Evolutionary conservation across 2,888 invertebrate genomes (phyloP).

Genomic region (Odontomyia ornata): DNA sequence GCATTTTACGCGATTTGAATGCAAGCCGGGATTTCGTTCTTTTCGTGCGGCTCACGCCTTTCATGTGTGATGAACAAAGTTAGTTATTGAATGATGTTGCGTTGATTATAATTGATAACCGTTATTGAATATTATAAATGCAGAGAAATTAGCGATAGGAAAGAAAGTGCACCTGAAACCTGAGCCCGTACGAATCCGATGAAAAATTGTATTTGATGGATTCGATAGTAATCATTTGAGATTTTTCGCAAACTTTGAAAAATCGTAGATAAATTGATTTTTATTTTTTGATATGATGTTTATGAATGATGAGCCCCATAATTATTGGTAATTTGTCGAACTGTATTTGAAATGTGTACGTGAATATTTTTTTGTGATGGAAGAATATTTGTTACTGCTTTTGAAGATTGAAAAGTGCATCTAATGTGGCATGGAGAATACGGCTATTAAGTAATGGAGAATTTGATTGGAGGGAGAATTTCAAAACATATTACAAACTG

Average conservation of each 20-base stretch:
- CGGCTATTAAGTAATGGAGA: too few relatives aligned
- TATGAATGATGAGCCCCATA: not conserved
- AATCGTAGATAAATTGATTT: not conserved
- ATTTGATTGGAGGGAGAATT: too few relatives aligned
- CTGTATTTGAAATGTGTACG: not conserved
- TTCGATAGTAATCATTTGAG: too few relatives aligned
- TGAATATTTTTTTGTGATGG: too few relatives aligned
- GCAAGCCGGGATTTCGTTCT: not conserved
- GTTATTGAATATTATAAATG: not conserved
- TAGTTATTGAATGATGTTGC: not conserved
- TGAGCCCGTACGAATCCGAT: not conserved
- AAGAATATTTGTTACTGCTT: too few relatives aligned
- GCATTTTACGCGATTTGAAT: not conserved
- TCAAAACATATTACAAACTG: too few relatives aligned
- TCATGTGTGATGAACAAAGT: not conserved
- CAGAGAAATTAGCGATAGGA: not conserved
- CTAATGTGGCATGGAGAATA: too few relatives aligned
- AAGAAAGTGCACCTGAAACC: not conserved
- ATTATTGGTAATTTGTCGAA: not conserved
- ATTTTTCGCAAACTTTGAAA: too few relatives aligned
- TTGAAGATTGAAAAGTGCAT: too few relatives aligned
- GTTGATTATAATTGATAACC: slow-evolving; percentile 1
- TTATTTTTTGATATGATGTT: not conserved
- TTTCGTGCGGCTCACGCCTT: not conserved
- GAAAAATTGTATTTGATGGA: not conserved